Conservation (phyloP, 2,797 vertebrate genomes). For the Coracias cyanogaster region DNA sequence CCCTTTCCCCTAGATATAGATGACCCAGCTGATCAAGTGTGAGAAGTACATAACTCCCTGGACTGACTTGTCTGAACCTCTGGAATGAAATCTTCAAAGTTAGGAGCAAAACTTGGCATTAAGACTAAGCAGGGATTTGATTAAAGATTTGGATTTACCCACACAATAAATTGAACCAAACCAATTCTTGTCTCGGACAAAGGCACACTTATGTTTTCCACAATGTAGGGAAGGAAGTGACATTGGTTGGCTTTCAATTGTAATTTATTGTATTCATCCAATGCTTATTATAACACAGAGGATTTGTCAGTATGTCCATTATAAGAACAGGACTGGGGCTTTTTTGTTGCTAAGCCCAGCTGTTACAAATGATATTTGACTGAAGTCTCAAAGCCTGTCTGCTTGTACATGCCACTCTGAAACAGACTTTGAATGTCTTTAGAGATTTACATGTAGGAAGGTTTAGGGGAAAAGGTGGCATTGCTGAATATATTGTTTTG, state of each 20-base stretch:
- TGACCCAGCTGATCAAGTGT: conserved; percentile 64
- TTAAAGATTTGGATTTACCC: conserved; percentile 51
- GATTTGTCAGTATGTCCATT: conserved; percentile 42
- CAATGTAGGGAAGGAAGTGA: conserved; percentile 9
- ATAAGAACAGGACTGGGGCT: background rate
- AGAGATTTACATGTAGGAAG: background rate
- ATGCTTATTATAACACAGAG: background rate
- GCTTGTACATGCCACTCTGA: background rate
- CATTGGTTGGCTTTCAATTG: background rate
- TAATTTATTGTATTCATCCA: conserved; percentile 36
- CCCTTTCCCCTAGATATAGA: conserved; percentile 36
- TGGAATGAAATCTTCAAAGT: conserved; percentile 65
- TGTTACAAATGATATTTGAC: conserved; percentile 22
- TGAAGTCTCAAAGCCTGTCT: background rate
- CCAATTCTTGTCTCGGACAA: conserved; percentile 24
- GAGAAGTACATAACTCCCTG: conserved; percentile 31
- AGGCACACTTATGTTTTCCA: conserved; percentile 28
- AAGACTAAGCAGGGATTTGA: conserved; percentile 45
- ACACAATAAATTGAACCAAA: conserved; percentile 19
- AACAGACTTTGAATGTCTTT: background rate
- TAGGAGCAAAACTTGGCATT: conserved; percentile 32
- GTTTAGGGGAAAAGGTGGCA: background rate
- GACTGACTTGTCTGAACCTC: conserved; percentile 27
- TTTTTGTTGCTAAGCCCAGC: conserved; percentile 13
- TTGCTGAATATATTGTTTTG: background rate